Evolutionary conservation across 2,797 vertebrate genomes (phyloP), one percentile per base, ranked within the genome.

Genomic region (Erpetoichthys calabaricus): DNA sequence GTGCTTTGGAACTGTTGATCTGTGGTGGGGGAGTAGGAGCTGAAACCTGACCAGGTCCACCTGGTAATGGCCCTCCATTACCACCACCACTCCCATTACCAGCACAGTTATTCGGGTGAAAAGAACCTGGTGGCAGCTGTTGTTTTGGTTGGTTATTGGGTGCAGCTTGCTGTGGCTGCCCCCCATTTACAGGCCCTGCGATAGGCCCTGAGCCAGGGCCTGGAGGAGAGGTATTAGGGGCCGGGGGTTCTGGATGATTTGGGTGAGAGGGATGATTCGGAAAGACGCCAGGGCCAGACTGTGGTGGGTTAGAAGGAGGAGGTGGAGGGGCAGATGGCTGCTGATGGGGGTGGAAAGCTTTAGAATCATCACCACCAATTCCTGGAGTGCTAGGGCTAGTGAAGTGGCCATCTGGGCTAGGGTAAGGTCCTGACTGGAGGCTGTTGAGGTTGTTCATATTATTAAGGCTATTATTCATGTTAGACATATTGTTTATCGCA

Each of bases 311-410:
- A 8, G 86, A 85, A 0, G 84, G 83, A 83, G 60, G 85, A 82
- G 69, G 88, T 74, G 1, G 90, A 78, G 0, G 91, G 79, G 0
- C 91, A 89, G 9, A 93, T 88, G 54, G 86, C 91, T 95, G 78
- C 81, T 83, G 59, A 89, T 83, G 0, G 92, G 89, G 7, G 89
- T 91, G 73, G 57, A 96, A 97, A 62, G 78, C 80, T 64, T 87
- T 86, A 54, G 47, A 10, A 25, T 25, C 47, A n/a, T 79, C 81
- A 59, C 86, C 84, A 55, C 86, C 86, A 5, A 67, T 83, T 49
- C 82, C 78, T 7, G 86, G 85, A 0, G 86, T 83, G 67, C 84
- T 85, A 44, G 84, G 82, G 6, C 84, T 85, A 10, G 83, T 74
- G 62, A 86, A 87, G 2, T 84, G 77, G 3, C 83, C 79, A 60